Base-by-base conservation (phyloP, 1,140 invertebrate species). In the Leptopilina boulardi region DNA sequence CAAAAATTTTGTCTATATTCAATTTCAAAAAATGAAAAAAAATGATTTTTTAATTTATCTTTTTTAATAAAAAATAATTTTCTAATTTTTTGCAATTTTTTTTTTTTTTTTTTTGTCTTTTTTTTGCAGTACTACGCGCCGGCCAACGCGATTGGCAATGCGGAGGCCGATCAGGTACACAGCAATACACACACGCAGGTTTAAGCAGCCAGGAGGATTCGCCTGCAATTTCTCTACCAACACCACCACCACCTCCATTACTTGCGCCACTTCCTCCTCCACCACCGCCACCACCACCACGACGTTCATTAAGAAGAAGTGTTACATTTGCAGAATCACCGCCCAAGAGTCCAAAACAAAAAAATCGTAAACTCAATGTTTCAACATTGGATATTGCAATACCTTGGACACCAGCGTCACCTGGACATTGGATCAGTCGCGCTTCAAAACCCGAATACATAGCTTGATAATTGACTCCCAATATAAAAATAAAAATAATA, bases 131-230 rank as follows among this genome's bases (percentile, higher is more conserved):
- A 96, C 86, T 96, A 96, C 92, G 94, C 94, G 54, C 94, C 95
- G 74, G 94, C 94, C 76, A 95, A 94, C 89, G 94, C 95, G 84
- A 94, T 94, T 85, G 93, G 92, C 82, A 92, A 89, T 87, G 92
- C 91, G 81, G 93, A 95, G 88, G 93, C 93, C 90, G 94, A 95
- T 82, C 92, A 94, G 79, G 91, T 95, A 59, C 95, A 95, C 90
- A 94, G 94, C 90, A 96, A 95, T 90, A 94, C 94, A 23, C 95
- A 96, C 88, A 94, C 94, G 73, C 94, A 95, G 89, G 95, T 95
- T 85, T 96, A 91, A 88, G 72, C 80, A 66, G 82, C 71, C 76
- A 82, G 54, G 72, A 81, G 23, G 59, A 66, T 30, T 66, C 59
- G n/a, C 59, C 59, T 66, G 85, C 81, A 41, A 86, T 84, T 77